Evolutionary conservation across 2,113 vertebrate genomes (phyloP), one percentile per base, ranked within the genome.

Genomic region (Miniopterus natalensis): DNA sequence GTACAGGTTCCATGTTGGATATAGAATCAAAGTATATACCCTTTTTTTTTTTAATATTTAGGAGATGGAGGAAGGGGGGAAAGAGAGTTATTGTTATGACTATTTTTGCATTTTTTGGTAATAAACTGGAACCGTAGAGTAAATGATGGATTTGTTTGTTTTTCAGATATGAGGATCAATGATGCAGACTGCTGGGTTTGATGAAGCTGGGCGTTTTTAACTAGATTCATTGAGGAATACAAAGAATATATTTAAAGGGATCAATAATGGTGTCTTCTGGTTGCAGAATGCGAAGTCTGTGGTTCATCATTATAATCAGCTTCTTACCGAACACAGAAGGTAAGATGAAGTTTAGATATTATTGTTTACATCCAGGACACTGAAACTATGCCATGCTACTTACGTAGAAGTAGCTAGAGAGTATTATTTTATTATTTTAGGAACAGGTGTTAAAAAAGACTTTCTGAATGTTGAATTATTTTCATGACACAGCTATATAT

Each of bases 301-400:
- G 99, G 99, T 99, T 99, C 97, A 98, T 99, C 98, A 99, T 99
- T 97, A 98, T 99, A 98, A 98, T 99, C 97, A 99, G 99, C 98
- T 99, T 99, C 97, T 98, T 99, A 96, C 99, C 99, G 96, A 99
- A 99, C 98, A 99, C 99, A 95, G 99, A 99, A 99, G 99, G 99
- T 99, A 99, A 99, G 99, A 63, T 73, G 25, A 42, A 53, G 53
- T 92, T 93, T 79, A 66, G 45, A 49, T 86, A 91, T 70, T 85
- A 29, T 63, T 93, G 90, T 93, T 94, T 29, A 70, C 78, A 29
- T 65, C 15, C 12, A 59, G 27, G 36, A 84, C 65, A 90, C 65
- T 65, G 85, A 40, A 92, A 65, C 45, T 61, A 0, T 85, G 14
- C 6, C 55, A 2, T 63, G 9, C 53, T 91, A 20, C 85, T 73